Evolutionary conservation across 1,140 invertebrate genomes (phyloP), one percentile per base, ranked within the genome.

Genomic region (Aphelenchoides fujianensis): DNA sequence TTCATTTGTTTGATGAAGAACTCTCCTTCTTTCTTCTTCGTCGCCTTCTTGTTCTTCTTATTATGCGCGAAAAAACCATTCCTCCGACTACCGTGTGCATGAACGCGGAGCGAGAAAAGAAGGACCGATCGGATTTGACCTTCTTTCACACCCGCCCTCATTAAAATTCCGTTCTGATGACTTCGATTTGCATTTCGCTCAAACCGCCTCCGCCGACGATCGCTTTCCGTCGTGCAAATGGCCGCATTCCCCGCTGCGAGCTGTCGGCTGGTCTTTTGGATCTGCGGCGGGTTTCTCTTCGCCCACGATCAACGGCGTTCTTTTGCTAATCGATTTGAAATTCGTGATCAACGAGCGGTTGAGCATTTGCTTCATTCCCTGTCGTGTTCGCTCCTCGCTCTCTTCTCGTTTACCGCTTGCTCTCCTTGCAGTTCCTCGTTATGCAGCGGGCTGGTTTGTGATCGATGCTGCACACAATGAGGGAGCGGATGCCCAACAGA

Each of bases 1-100:
- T n/a, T n/a, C n/a, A n/a, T n/a, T n/a, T 48, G 41, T 48, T 48
- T 48, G 41, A 48, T 48, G 41, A 48, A 48, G 41, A 48, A 48
- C 41, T n/a, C n/a, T n/a, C n/a, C n/a, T n/a, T n/a, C n/a, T n/a
- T n/a, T n/a, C n/a, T n/a, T n/a, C n/a, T n/a, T n/a, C n/a, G n/a
- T n/a, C n/a, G n/a, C n/a, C n/a, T n/a, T n/a, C n/a, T n/a, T n/a
- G n/a, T n/a, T n/a, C n/a, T 48, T 48, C 41, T 48, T 48, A 48
- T 48, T 48, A 48, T 48, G 41, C 41, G n/a, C n/a, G n/a, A n/a
- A n/a, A n/a, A 48, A 23, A 48, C 23, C 41, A 48, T 48, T 48
- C 23, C 41, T 16, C 12, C 41, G 41, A 48, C 41, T 23, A n/a
- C n/a, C n/a, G n/a, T n/a, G n/a, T n/a, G n/a, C n/a, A n/a, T n/a